Conservation (phyloP, 2,797 vertebrate genomes). For the Benthosema pterotum region DNA sequence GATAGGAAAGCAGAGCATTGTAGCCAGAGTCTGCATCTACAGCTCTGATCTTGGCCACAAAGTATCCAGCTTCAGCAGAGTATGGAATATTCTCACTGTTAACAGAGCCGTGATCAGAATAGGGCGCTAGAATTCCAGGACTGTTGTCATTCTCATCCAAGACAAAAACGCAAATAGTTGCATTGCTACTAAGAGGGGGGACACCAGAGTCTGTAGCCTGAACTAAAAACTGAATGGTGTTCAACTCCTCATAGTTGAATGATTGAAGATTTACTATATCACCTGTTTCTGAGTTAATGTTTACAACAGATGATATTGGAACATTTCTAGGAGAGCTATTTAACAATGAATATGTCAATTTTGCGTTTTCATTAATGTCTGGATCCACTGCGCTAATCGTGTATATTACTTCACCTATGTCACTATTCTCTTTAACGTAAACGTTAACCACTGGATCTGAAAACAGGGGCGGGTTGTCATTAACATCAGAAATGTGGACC, state of each 20-base stretch:
- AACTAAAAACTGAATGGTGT: constrained; percentile 56
- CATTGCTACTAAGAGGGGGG: constrained; percentile 66
- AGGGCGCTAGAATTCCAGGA: constrained; percentile 69
- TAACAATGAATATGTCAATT: constrained; percentile 53
- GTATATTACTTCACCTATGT: constrained; percentile 70
- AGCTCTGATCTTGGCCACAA: no score
- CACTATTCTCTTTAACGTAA: constrained; percentile 81
- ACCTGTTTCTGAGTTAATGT: constrained; percentile 54
- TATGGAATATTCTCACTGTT: constrained; percentile 81
- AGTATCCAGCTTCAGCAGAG: constrained; percentile 19
- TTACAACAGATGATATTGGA: constrained; percentile 34
- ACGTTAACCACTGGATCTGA: constrained; percentile 59
- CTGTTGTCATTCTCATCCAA: constrained; percentile 72
- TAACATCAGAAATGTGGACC: constrained; percentile 48
- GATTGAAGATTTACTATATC: constrained; percentile 45
- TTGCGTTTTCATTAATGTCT: constrained; percentile 65
- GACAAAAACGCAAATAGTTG: constrained; percentile 65
- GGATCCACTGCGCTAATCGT: constrained; percentile 76
- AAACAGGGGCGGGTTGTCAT: constrained; percentile 82
- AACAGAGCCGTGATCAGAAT: constrained; percentile 83
- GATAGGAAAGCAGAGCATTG: no score
- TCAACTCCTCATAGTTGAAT: constrained; percentile 48
- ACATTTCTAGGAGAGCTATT: constrained; percentile 6
- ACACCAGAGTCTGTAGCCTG: constrained; percentile 71
- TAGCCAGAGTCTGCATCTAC: no score